Percentiles rank a stretch among this genome's conserved stretches.
phyloP scores from a whole-genome alignment of 2,888 invertebrate species.

The Hirtodrosophila confusa region DNA sequence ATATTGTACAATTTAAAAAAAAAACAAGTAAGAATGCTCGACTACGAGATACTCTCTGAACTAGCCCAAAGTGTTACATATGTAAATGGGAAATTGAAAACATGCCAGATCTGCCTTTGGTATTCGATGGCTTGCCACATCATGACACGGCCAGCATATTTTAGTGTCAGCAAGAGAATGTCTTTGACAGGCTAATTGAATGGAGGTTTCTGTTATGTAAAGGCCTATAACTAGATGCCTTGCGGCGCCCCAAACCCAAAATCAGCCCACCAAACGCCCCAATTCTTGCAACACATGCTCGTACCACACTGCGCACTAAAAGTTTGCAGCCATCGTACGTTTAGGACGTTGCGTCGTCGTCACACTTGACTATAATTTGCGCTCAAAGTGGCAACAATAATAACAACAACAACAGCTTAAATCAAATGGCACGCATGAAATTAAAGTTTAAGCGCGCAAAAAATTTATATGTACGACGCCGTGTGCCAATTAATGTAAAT shows the following conservation, averaged over 20 bases:
- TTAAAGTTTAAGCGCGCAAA: constrained; percentile 75
- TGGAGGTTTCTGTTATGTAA: constrained; percentile 54
- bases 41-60: too few species aligned
- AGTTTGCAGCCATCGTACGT: constrained; percentile 36
- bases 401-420: constrained; percentile 44
- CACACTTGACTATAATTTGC: constrained; percentile 64
- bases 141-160: not conserved
- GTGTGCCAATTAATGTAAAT: constrained; percentile 79
- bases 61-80: too few species aligned
- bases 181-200: constrained; percentile 53
- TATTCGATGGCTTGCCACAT: too few species aligned
- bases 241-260: constrained; percentile 47
- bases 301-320: constrained; percentile 21
- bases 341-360: constrained; percentile 23
- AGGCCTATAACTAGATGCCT: constrained; percentile 65
- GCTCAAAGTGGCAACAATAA: constrained; percentile 44
- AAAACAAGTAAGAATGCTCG: too few species aligned
- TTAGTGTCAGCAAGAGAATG: constrained; percentile 40
- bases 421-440: constrained; percentile 80
- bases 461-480: constrained; percentile 77
- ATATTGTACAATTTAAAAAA: too few species aligned
- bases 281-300: constrained; percentile 42
- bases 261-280: constrained; percentile 51
- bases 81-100: too few species aligned
- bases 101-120: too few species aligned